Base-by-base conservation (phyloP, 2,888 invertebrate genomes). In the Calliphora vomitoria region DNA sequence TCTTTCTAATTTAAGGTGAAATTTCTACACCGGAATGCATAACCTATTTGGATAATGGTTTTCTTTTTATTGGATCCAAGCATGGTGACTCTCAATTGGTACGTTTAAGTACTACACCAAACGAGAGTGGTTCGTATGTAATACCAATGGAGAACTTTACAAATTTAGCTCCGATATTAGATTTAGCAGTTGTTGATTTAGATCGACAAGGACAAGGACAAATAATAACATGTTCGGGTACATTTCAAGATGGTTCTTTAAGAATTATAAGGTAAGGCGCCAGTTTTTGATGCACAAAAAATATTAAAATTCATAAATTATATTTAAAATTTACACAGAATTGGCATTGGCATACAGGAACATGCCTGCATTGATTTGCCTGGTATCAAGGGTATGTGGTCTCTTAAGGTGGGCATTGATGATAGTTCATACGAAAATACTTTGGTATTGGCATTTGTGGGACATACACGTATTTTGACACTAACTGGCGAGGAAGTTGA, bases 381-480 rank as follows among this genome's bases (percentile, higher is more conserved):
- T 6, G 99, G 99, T 76, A 99, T 99, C 89, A 99, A 99, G 94
- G 99, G 99, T 88, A 98, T 99, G 96, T 99, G 99, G 99, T 97
- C 99, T 0, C 94, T 99, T n/a, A 96, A 96, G 91, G 95, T 97
- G 11, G 95, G 96, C 62, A 95, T 95, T 68, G 94, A 93, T 41
- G 95, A 95, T 90, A 94, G 94, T 55, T 91, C 93, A 41, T 95
- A 94, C 90, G 98, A 99, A 93, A 98, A 99, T 92, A 98, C 98
- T 3, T 94, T 99, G 15, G 98, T 99, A 0, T 94, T 99, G 68
- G 96, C 99, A 1, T 99, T 99, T 94, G 98, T 99, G n/a, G 99
- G 98, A 6, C 98, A 99, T 92, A 99, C 99, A 0, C 96, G 98
- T 90, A 97, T 98, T 20, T 94, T 99, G 64, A 96, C 97, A 88